phyloP scores from a whole-genome alignment of 2,113 vertebrate genomes.

The Eptatretus burgeri region DNA sequence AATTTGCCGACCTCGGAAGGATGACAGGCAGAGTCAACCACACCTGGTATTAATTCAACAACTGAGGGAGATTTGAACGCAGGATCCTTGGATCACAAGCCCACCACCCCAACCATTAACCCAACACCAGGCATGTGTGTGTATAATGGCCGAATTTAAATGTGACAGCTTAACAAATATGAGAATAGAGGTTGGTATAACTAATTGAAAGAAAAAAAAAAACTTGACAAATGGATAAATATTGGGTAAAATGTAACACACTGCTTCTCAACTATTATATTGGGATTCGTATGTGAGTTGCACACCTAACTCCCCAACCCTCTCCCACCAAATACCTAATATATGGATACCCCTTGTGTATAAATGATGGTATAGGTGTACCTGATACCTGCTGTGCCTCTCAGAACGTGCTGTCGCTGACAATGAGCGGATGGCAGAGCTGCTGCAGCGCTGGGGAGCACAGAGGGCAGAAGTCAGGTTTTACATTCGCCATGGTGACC shows the following conservation, averaged over 20 bases:
- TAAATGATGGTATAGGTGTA: not conserved
- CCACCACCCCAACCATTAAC: no score
- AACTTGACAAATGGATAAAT: not conserved
- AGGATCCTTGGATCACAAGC: no score
- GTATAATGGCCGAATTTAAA: no score
- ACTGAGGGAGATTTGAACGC: no score
- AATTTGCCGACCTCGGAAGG: no score
- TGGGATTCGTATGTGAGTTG: not conserved
- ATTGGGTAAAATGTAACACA: not conserved
- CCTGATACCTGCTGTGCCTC: not conserved
- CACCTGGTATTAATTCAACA: no score
- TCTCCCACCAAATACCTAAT: not conserved
- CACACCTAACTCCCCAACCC: not conserved
- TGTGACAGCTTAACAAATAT: no score
- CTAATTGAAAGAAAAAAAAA: no score
- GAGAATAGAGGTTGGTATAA: no score
- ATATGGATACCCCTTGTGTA: not conserved
- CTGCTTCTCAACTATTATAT: not conserved
- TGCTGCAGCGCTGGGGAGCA: conserved; percentile 5
- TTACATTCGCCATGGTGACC: not conserved
- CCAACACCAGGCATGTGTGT: no score
- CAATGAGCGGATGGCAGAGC: conserved; percentile 4
- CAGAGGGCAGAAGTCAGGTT: conserved; percentile 5
- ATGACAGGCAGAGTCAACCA: no score
- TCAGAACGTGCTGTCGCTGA: not conserved